Evolutionary conservation across 2,113 vertebrate genomes (phyloP).

Genomic region (Strigops habroptila): DNA sequence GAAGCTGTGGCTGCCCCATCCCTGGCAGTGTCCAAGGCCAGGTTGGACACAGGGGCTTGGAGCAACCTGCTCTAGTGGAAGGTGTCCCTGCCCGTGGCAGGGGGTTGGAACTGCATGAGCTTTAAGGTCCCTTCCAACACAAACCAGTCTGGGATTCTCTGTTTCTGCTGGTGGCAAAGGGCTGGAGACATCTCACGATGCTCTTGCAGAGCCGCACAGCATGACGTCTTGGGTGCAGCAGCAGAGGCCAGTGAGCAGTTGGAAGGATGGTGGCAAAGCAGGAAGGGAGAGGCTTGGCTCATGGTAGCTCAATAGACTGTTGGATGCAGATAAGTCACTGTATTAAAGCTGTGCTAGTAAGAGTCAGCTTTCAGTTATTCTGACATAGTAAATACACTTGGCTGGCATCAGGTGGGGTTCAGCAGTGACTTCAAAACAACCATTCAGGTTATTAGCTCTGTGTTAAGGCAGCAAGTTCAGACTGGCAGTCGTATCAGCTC

Average conservation of each 20-base stretch:
- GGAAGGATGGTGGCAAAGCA: not conserved
- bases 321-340: not conserved
- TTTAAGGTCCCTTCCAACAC: not conserved
- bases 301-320: not conserved
- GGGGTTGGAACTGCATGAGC: not conserved
- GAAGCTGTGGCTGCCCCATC: not conserved
- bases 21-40: not conserved
- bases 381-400: fast-evolving
- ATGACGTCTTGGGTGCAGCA: not conserved
- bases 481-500: not conserved
- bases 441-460: not conserved
- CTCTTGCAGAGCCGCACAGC: not conserved
- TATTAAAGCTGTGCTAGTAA: not conserved
- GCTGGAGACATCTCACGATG: not conserved
- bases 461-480: not conserved
- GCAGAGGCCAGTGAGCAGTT: not conserved
- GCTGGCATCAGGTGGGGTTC: not conserved
- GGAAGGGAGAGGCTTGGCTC: not conserved
- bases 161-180: not conserved
- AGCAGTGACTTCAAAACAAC: not conserved
- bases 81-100: not conserved
- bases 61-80: not conserved
- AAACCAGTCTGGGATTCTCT: not conserved
- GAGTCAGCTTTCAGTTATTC: not conserved
- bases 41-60: not conserved